Evolutionary conservation across 2,113 vertebrate species (phyloP).

Genomic region (Eleginops maclovinus): DNA sequence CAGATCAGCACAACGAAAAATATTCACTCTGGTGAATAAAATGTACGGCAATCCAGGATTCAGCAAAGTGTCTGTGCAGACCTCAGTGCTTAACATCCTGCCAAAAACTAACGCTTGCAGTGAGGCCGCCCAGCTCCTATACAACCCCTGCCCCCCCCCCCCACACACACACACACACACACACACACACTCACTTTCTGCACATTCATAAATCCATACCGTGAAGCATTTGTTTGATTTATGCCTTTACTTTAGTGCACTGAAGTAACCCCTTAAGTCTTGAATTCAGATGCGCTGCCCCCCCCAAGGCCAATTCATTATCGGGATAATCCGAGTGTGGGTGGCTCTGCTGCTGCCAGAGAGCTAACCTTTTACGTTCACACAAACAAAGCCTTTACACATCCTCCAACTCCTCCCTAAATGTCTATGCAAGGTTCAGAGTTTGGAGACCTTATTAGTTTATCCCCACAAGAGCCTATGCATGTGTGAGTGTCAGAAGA

Average conservation of each 20-base stretch:
- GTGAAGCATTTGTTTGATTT: conserved; percentile 44
- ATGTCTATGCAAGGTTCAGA: conserved; percentile 3
- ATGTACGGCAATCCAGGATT: too few relatives aligned
- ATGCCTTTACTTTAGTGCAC: conserved; percentile 39
- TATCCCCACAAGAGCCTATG: not conserved
- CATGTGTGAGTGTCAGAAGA: conserved; percentile 14
- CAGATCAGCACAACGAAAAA: too few relatives aligned
- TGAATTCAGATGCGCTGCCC: conserved; percentile 50
- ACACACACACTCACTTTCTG: conserved; percentile 11
- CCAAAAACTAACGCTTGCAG: too few relatives aligned
- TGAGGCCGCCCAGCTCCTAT: too few relatives aligned
- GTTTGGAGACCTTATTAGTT: conserved; percentile 15
- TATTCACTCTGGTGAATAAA: too few relatives aligned
- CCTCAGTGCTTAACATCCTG: too few relatives aligned
- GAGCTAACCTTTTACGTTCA: conserved; percentile 20
- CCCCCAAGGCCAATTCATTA: conserved; percentile 64
- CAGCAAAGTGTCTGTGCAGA: too few relatives aligned
- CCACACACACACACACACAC: not conserved
- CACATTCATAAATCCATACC: conserved; percentile 39
- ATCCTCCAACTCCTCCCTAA: conserved; percentile 14
- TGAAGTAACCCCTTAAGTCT: conserved; percentile 41
- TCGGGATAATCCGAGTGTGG: conserved; percentile 53
- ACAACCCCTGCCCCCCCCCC: not conserved
- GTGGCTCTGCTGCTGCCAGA: conserved; percentile 26
- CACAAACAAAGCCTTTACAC: conserved; percentile 16